Percentiles rank a stretch among this genome's conserved stretches.
phyloP scores from a whole-genome alignment of 2,888 invertebrate species.

The Tetragonisca angustula region DNA sequence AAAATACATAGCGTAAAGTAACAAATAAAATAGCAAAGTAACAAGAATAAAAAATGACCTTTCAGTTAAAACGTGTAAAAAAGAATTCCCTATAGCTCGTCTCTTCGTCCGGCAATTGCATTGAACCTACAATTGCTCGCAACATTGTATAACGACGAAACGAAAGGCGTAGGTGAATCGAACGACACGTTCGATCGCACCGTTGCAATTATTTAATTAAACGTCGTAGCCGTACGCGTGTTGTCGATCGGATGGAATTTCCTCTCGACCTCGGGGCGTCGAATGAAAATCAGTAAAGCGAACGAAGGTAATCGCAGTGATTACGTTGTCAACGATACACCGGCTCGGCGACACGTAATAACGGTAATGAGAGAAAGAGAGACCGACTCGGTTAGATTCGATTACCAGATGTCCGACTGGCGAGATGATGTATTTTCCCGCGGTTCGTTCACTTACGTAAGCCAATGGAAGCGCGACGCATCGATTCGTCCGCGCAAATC shows the following conservation, averaged over 20 bases:
- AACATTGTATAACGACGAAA: neutral
- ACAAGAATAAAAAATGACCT: too few species aligned
- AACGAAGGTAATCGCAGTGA: slow-evolving; percentile 70
- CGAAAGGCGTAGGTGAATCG: neutral
- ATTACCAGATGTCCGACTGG: slow-evolving; percentile 54
- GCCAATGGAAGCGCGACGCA: slow-evolving; percentile 23
- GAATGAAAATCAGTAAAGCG: slow-evolving; percentile 67
- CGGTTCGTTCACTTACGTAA: slow-evolving; percentile 61
- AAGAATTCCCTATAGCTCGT: too few species aligned
- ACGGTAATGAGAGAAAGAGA: slow-evolving; percentile 69
- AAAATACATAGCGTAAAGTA: too few species aligned
- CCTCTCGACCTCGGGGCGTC: slow-evolving; percentile 64
- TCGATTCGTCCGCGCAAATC: slow-evolving; percentile 33
- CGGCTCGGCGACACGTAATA: slow-evolving; percentile 60
- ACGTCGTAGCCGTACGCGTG: slow-evolving; percentile 11
- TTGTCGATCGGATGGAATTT: slow-evolving; percentile 55
- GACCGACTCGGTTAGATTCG: slow-evolving; percentile 68
- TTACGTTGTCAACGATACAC: slow-evolving; percentile 63
- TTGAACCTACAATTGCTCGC: too few species aligned
- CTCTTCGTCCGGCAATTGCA: too few species aligned
- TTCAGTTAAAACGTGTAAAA: too few species aligned
- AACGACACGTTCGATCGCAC: neutral
- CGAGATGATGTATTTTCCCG: slow-evolving; percentile 50
- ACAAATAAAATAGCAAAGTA: too few species aligned
- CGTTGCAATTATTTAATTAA: neutral